Evolutionary conservation across 2,888 invertebrate genomes (phyloP).

Genomic region (Lucinisca nassula): DNA sequence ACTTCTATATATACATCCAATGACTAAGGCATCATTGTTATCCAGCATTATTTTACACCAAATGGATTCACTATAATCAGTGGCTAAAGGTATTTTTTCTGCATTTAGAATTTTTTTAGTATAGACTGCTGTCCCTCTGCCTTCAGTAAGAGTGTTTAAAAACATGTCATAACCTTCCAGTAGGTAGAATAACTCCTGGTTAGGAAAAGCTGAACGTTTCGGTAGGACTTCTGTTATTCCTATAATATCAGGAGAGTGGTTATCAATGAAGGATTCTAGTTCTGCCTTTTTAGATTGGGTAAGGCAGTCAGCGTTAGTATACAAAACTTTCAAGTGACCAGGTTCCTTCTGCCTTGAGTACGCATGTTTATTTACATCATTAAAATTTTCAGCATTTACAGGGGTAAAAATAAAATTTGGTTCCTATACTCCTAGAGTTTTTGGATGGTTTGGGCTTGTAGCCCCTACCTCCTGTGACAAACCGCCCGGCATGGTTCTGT

Average conservation of each 20-base stretch:
- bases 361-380: background rate
- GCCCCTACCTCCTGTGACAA: background rate
- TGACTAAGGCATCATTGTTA: background rate
- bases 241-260: background rate
- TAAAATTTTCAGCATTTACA: background rate
- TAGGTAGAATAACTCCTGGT: background rate
- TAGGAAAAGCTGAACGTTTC: background rate
- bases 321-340: background rate
- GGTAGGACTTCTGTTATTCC: background rate
- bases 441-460: background rate
- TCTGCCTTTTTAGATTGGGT: background rate
- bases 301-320: background rate
- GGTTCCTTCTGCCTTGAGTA: background rate
- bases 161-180: background rate
- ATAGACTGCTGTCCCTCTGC: background rate
- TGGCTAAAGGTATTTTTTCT: no score
- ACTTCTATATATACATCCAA: conserved; percentile 12
- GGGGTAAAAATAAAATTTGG: background rate
- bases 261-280: background rate
- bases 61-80: background rate
- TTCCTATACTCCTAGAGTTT: background rate
- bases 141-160: background rate
- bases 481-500: background rate
- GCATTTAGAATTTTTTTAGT: background rate
- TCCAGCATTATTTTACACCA: background rate